These are phyloP conservation scores for Pyxicephalus adspersus DNA, from an alignment of 2,113 vertebrate genomes.

Conservation along the genomic window DNA sequence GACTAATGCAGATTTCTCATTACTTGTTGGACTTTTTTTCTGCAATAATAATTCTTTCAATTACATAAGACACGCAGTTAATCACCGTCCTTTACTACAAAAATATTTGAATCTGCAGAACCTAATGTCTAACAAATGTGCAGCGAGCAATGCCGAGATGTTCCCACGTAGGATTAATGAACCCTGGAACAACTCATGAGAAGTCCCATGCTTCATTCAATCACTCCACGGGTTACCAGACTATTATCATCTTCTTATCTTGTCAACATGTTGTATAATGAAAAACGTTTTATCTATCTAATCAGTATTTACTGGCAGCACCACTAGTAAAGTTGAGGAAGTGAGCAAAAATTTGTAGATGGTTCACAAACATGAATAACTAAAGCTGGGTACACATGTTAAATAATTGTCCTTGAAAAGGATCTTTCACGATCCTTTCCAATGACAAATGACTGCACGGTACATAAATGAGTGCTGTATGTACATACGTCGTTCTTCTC, in stretches of 20 bases:
- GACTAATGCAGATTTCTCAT: not conserved
- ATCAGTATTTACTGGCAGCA: too few relatives aligned
- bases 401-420: too few relatives aligned
- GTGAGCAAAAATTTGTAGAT: too few relatives aligned
- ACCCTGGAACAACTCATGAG: not conserved
- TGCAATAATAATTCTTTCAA: not conserved
- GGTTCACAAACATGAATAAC: too few relatives aligned
- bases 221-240: not conserved
- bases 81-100: not conserved
- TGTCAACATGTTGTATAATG: not conserved
- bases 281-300: not conserved
- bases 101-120: not conserved
- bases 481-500: too few relatives aligned
- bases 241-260: not conserved
- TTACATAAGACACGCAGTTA: not conserved
- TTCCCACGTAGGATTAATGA: conserved; percentile 9
- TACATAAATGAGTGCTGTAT: too few relatives aligned
- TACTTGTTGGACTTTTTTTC: not conserved
- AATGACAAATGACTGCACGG: too few relatives aligned
- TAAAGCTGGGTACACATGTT: too few relatives aligned
- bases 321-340: too few relatives aligned
- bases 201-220: not conserved
- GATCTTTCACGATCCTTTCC: too few relatives aligned
- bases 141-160: not conserved
- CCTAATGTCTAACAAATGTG: conserved; percentile 34